Base-by-base conservation (phyloP, 2,888 invertebrate species). In the Latheticus oryzae region DNA sequence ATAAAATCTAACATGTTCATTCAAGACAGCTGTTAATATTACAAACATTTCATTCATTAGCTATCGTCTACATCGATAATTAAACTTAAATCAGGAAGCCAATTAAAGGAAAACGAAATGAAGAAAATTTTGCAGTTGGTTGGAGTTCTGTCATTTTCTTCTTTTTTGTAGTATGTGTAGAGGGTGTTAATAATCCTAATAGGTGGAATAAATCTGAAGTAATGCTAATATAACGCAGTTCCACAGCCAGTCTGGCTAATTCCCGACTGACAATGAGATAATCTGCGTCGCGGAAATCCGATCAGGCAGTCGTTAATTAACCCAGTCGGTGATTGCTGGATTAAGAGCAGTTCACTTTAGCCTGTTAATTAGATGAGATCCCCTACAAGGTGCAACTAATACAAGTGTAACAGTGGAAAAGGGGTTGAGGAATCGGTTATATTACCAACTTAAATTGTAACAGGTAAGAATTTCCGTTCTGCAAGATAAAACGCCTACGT, bases 281-380 rank as follows among this genome's bases (percentile, higher is more conserved):
- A 72, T 72, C 71, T 68, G 59, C 65, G 63, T 56, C 57, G 63
- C 63, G 66, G 71, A 71, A 67, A 72, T 70, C 70, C 70, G 70
- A 71, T 71, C 69, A 62, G 60, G 65, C 67, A 65, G 69, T 64
- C 65, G 70, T 70, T 73, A 73, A 73, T 73, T 73, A 73, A 73
- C 68, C 68, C 66, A 63, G 62, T 61, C 68, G 64, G 62, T 68
- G 70, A 70, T 71, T 68, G 66, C 66, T 42, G 69, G 71, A 72
- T 73, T 73, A 72, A 64, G 64, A 66, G 66, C 61, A 68, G 67
- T 67, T 68, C 69, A 63, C 69, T 71, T 67, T 66, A 69, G 64
- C 70, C 68, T 63, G 69, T 72, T 73, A 72, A 73, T 73, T 73
- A 68, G 69, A 66, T 62, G 65, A 62, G 64, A 68, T 65, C 68